phyloP scores from a whole-genome alignment of 2,797 vertebrate genomes.

The Pteropus rufus region DNA sequence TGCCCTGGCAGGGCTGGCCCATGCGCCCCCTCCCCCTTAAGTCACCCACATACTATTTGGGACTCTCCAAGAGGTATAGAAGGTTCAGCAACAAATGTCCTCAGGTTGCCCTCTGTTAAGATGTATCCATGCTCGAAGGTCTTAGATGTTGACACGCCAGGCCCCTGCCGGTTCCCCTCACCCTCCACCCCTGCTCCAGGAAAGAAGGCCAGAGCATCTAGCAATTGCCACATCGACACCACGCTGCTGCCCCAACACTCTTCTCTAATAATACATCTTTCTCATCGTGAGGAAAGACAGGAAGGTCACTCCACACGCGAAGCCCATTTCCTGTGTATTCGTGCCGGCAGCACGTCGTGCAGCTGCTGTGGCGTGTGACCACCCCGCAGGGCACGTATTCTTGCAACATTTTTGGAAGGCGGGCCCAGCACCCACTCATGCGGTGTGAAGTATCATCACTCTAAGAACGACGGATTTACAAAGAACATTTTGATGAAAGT shows the following conservation, averaged over 20 bases:
- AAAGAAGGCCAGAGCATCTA: neutral
- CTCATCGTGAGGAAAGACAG: slow-evolving; percentile 42
- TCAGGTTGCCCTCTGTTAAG: neutral
- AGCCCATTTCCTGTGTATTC: slow-evolving; percentile 55
- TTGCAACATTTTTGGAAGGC: slow-evolving; percentile 28
- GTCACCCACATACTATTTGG: neutral
- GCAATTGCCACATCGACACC: neutral
- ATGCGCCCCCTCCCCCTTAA: neutral
- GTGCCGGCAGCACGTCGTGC: neutral
- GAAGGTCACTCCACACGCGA: slow-evolving; percentile 17
- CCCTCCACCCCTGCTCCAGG: neutral
- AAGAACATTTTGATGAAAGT: neutral
- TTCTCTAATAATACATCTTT: neutral
- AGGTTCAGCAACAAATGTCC: neutral
- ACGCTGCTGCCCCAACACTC: neutral
- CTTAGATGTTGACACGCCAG: accelerated
- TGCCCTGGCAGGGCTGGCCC: neutral
- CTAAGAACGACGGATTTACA: neutral
- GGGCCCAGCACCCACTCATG: neutral
- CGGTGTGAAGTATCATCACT: neutral
- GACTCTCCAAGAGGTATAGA: neutral
- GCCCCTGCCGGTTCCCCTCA: neutral
- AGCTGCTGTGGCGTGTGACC: neutral
- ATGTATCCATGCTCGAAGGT: neutral
- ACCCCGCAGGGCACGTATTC: neutral